Evolutionary conservation across 2,113 vertebrate genomes (phyloP).

Genomic region (Sphyrna mokarran): DNA sequence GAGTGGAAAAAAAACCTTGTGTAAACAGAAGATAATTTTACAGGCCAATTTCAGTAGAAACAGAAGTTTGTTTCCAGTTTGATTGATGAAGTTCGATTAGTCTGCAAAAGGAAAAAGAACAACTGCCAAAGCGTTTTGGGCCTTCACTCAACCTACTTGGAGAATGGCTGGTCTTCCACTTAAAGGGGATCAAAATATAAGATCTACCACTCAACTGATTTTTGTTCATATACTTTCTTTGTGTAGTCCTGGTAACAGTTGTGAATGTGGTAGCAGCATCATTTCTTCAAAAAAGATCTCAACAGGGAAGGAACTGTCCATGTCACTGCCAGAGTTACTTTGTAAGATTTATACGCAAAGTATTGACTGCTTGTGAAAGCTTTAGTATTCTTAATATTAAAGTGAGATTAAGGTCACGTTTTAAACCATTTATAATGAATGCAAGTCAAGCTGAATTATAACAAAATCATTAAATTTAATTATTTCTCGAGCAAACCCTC

Average conservation of each 20-base stretch:
- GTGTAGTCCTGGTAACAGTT: background rate
- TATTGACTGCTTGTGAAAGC: background rate
- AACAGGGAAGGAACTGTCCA: background rate
- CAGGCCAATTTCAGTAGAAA: background rate
- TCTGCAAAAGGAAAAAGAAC: background rate
- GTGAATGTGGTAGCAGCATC: background rate
- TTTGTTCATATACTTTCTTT: background rate
- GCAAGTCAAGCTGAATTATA: constrained; percentile 9
- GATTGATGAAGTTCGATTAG: no score
- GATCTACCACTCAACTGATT: background rate
- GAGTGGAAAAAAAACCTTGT: background rate
- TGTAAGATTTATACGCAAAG: background rate
- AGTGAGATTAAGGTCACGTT: constrained; percentile 18
- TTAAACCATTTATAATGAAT: background rate
- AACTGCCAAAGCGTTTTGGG: background rate
- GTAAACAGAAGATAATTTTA: background rate
- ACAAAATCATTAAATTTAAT: constrained; percentile 28
- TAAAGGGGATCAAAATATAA: background rate
- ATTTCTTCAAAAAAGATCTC: background rate
- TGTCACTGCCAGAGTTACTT: background rate
- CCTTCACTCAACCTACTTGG: background rate
- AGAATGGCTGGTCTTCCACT: background rate
- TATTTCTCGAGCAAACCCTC: background rate
- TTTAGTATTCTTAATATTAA: background rate
- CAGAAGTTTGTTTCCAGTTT: background rate